Percentiles rank a stretch among this genome's conserved stretches.
These are phyloP conservation scores for Carettochelys insculpta DNA, from an alignment of 2,113 vertebrate species.

Conservation along the genomic window DNA sequence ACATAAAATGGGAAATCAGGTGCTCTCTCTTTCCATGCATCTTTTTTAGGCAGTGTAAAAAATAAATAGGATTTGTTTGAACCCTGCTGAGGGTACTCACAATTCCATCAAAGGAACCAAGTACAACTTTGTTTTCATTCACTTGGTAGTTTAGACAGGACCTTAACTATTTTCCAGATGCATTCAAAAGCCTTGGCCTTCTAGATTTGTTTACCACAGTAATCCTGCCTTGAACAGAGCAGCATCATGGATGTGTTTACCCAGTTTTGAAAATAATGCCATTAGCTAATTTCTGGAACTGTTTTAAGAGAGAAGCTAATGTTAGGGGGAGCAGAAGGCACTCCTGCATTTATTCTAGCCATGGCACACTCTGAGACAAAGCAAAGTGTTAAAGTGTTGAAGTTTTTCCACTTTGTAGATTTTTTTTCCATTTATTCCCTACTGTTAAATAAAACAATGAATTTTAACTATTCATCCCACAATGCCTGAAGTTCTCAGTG, in stretches of 20 bases:
- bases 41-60: background rate
- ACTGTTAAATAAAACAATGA: accelerated
- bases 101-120: background rate
- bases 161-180: background rate
- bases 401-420: conserved; percentile 2
- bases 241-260: background rate
- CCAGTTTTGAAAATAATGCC: conserved; percentile 2
- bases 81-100: background rate
- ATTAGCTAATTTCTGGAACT: conserved; percentile 27
- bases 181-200: background rate
- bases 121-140: background rate
- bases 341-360: background rate
- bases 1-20: conserved; percentile 6
- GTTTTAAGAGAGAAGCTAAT: background rate
- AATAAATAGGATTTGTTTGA: background rate
- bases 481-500: background rate
- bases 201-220: conserved; percentile 26
- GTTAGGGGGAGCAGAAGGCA: background rate
- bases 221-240: background rate
- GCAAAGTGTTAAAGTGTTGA: background rate
- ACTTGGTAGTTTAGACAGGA: background rate
- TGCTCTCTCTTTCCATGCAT: background rate
- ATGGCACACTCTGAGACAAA: background rate
- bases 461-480: background rate
- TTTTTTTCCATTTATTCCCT: too few relatives aligned